phyloP scores from a whole-genome alignment of 1,140 invertebrate species.

The Pseudomyrmex concolor region DNA sequence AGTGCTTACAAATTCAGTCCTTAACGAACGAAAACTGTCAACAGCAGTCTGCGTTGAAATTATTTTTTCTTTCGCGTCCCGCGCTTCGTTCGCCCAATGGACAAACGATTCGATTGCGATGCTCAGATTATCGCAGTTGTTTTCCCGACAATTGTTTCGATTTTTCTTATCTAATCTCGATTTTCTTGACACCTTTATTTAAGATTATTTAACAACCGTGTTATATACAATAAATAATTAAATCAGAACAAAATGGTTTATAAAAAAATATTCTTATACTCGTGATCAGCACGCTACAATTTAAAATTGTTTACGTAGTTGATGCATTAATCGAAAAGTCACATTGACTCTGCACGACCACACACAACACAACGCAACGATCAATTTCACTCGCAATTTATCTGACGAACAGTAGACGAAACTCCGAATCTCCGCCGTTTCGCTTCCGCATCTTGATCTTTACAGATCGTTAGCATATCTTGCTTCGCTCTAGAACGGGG shows the following conservation, averaged over 20 bases:
- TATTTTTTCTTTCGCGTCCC: constrained; percentile 62
- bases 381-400: constrained; percentile 36
- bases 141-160: constrained; percentile 9
- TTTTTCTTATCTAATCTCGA: constrained; percentile 1
- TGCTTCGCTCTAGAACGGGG: constrained; percentile 38
- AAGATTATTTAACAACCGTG: not conserved
- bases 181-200: not conserved
- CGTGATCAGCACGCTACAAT: not conserved
- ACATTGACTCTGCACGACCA: not conserved
- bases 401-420: not conserved
- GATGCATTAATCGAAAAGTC: not conserved
- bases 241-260: not conserved
- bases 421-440: constrained; percentile 11
- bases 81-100: constrained; percentile 57
- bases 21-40: constrained; percentile 74
- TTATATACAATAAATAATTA: constrained; percentile 8
- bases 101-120: constrained; percentile 35
- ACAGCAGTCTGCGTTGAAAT: constrained; percentile 67
- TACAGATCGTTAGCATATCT: constrained; percentile 71
- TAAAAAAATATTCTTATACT: not conserved
- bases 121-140: constrained; percentile 40
- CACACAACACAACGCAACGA: constrained; percentile 6
- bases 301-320: not conserved
- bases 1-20: constrained; percentile 72
- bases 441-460: constrained; percentile 52